These are phyloP conservation scores for Vultur gryphus DNA, from an alignment of 2,797 vertebrate species.

Conservation along the genomic window DNA sequence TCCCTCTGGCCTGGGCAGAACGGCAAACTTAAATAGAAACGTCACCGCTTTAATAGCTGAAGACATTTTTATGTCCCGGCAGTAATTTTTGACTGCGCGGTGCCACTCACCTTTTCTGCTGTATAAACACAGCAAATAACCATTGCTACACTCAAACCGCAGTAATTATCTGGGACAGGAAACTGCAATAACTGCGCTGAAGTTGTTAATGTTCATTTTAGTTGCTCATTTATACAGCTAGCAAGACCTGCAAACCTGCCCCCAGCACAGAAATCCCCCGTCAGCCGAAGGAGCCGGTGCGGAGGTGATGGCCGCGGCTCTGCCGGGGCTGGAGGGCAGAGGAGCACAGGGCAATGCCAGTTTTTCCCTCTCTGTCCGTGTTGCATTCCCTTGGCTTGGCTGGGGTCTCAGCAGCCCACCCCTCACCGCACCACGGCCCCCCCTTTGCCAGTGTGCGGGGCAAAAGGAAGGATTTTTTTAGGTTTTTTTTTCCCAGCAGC, in stretches of 20 bases:
- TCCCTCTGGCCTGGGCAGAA: not conserved
- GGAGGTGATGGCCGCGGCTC: fast-evolving
- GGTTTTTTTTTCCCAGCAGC: not conserved
- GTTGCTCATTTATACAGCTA: not conserved
- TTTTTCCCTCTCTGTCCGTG: fast-evolving
- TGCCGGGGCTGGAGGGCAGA: not conserved
- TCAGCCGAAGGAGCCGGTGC: fast-evolving
- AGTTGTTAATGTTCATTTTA: not conserved
- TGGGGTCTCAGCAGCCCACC: not conserved
- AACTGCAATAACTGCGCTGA: not conserved
- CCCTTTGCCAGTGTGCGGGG: not conserved
- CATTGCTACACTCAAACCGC: fast-evolving
- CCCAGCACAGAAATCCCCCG: fast-evolving
- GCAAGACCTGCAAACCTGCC: not conserved
- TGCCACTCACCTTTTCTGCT: not conserved
- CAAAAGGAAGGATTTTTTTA: not conserved
- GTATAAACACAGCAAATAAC: not conserved
- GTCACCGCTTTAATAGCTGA: not conserved
- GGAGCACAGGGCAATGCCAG: not conserved
- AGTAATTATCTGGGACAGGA: not conserved
- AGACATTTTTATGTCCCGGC: not conserved
- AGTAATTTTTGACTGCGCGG: not conserved
- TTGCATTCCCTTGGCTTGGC: fast-evolving
- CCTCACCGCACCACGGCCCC: not conserved
- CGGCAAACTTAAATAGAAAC: not conserved